Evolutionary conservation across 2,113 vertebrate genomes (phyloP), one percentile per base, ranked within the genome.

Genomic region (Pycnonotus jocosus): DNA sequence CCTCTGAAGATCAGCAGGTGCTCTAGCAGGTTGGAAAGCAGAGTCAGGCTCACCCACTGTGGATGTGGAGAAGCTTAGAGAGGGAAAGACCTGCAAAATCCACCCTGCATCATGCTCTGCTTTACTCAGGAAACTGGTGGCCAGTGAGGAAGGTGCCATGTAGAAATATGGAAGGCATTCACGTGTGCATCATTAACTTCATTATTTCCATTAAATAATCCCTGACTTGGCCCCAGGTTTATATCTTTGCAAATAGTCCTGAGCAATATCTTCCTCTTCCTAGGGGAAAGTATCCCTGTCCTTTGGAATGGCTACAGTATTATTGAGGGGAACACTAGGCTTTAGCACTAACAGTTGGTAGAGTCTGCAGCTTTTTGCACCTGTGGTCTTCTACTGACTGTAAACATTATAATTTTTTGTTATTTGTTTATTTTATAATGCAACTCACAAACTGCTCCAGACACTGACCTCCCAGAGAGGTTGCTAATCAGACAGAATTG

Each of bases 381-480:
- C 56, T 82, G 45, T 60, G 58, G 12, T 79, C 45, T 86, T 88
- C 85, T 21, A 44, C 64, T 53, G 40, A 60, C 71, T 54, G 42
- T 50, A 70, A 92, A 33, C 9, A 15, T 70, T 65, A 30, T 13
- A 11, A 78, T 70, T 84, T 86, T 5, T 86, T 66, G 21, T 78
- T 88, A 86, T 81, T 90, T 88, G 44, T 95, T 88, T 66, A 1
- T 65, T 53, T 66, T 68, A 81, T 56, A 84, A 78, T 48, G 24
- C 65, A 73, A 13, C 11, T 83, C 28, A 42, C 38, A 61, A 83
- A 81, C 27, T 42, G 20, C 74, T 92, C 64, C 51, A 93, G 47
- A 65, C 42, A 81, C 64, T 96, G 90, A 58, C 56, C 71, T 95
- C 74, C 88, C 86, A 90, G 72, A 86, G 37, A 86, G 88, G 35